These are phyloP conservation scores for Athetis lepigone DNA, from an alignment of 2,888 invertebrate genomes.

Conservation along the genomic window DNA sequence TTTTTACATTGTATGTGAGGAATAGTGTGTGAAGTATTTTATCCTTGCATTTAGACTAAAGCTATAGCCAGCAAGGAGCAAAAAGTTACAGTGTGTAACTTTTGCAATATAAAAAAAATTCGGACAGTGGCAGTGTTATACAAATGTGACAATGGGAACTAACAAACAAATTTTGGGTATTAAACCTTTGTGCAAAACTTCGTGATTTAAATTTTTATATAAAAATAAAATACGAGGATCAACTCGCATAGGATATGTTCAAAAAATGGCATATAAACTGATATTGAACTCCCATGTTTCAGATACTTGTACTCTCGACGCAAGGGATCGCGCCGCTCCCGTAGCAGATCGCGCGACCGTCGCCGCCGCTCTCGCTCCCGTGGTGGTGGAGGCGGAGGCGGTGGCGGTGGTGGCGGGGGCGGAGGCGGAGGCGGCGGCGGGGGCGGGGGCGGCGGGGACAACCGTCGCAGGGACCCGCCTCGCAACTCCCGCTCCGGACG, in stretches of 20 bases:
- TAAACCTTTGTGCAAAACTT: no score
- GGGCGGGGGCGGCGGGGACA: slow-evolving; percentile 10
- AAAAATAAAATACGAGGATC: no score
- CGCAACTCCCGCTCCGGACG: slow-evolving; percentile 90
- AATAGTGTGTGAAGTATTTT: no score
- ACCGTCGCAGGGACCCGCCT: slow-evolving; percentile 88
- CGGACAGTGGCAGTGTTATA: no score
- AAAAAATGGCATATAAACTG: background rate
- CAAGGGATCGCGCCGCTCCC: slow-evolving; percentile 84
- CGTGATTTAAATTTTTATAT: no score
- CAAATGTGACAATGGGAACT: no score
- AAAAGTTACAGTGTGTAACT: no score
- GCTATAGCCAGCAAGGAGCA: no score
- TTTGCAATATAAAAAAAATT: no score
- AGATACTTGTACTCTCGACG: slow-evolving; percentile 94
- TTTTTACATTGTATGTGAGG: background rate
- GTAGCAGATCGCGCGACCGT: slow-evolving; percentile 83
- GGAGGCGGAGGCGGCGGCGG: slow-evolving; percentile 16
- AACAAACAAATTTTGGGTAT: no score
- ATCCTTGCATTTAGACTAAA: no score
- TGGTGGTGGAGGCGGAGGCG: slow-evolving; percentile 19
- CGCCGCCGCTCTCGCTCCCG: slow-evolving; percentile 92
- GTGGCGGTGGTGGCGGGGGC: background rate
- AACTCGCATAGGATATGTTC: no score
- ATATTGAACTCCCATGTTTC: slow-evolving; percentile 47